Evolutionary conservation across 2,888 invertebrate species (phyloP), one percentile per base, ranked within the genome.

Genomic region (Trisateles emortualis): DNA sequence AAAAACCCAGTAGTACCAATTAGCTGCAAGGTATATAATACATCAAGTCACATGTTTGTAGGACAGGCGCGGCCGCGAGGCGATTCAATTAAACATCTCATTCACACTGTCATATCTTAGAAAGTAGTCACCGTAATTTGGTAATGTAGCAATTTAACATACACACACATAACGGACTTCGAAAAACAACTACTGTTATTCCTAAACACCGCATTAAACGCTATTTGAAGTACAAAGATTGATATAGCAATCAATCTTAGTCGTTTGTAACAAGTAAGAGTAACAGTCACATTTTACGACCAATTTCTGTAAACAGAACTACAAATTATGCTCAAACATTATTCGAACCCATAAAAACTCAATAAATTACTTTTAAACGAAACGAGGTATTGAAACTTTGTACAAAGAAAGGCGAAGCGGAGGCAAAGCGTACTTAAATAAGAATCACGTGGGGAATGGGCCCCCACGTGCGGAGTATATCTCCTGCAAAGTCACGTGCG

Each of bases 71-170:
- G 76, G 6, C 45, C 76, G 63, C 48, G 61, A 73, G 72, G 83
- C 81, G 54, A 76, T 83, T 79, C 72, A 79, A 84, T 81, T 83
- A 81, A 74, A 71, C 71, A 76, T 69, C 72, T 76, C 68, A 70
- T 74, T 72, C 67, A 69, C 73, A 80, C 81, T 74, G 76, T 76
- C 76, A 74, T 73, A 69, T 75, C 66, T 71, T 72, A 77, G 76
- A 80, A 78, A 78, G 77, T 76, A 56, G 68, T 54, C 68, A 59
- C 64, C 52, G 62, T 70, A 69, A 72, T 69, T 71, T 63, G 64
- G 55, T 64, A 69, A 75, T 72, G 63, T 69, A 75, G 72, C 65
- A 63, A 70, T 78, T 74, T 65, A 57, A 29, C 48, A n/a, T n/a
- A 54, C 33, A 49, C 43, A 42, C 39, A 26, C 33, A 26, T 49